These are phyloP conservation scores for Tarsius wallacei DNA, from an alignment of 2,797 vertebrate genomes.

Conservation along the genomic window DNA sequence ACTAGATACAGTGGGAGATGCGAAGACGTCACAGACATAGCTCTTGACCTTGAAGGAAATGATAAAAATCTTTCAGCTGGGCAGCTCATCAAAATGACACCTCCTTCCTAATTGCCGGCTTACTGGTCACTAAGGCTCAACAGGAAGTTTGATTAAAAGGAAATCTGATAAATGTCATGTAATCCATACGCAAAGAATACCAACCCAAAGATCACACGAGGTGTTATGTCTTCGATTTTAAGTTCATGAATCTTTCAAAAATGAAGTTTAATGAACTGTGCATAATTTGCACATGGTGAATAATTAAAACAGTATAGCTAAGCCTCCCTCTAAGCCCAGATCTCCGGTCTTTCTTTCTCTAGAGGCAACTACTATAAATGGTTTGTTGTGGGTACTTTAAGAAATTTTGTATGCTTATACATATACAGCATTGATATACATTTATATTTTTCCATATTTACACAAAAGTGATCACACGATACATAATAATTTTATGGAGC, in stretches of 20 bases:
- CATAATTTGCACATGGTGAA: constrained; percentile 21
- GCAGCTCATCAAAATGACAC: constrained; percentile 31
- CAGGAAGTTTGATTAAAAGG: constrained; percentile 68
- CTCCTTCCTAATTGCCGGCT: constrained; percentile 32
- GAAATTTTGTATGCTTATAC: background rate
- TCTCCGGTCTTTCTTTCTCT: background rate
- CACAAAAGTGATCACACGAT: background rate
- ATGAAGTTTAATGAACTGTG: constrained; percentile 38
- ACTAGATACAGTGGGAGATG: background rate
- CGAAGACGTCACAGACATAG: background rate
- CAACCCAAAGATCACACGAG: constrained; percentile 60
- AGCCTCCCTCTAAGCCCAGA: background rate
- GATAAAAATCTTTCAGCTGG: constrained; percentile 32
- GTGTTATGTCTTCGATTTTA: constrained; percentile 7
- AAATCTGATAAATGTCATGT: constrained; percentile 54
- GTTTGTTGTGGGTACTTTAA: background rate
- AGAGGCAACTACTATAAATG: background rate
- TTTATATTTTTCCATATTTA: constrained; percentile 55
- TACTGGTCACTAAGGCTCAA: background rate
- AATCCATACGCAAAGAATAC: constrained; percentile 42
- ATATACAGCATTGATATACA: background rate
- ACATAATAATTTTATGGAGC: constrained; percentile 17
- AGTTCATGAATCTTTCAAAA: constrained; percentile 67
- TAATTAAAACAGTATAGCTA: constrained; percentile 41
- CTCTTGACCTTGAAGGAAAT: constrained; percentile 51